Conservation (phyloP, 2,113 vertebrate species). For the Beaufortia kweichowensis region DNA sequence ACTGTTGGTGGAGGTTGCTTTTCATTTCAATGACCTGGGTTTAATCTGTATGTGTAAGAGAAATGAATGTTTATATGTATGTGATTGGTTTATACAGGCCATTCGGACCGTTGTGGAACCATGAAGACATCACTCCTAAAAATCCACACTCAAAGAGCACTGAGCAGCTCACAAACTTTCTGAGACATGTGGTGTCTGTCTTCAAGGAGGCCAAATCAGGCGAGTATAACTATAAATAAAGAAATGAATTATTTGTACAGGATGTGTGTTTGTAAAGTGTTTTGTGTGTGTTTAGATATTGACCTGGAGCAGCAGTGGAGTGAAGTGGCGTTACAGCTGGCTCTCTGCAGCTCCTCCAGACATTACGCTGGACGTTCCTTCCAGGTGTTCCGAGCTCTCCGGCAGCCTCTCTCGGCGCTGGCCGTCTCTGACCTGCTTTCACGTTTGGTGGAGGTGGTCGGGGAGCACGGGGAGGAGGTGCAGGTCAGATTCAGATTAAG, state of each 20-base stretch:
- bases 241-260: neutral
- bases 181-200: constrained; percentile 91
- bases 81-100: constrained; percentile 36
- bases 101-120: constrained; percentile 91
- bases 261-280: neutral
- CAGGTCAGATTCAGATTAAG: constrained; percentile 64
- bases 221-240: neutral
- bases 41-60: neutral
- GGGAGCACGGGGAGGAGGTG: constrained; percentile 85
- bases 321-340: constrained; percentile 93
- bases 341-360: constrained; percentile 93
- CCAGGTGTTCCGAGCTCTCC: constrained; percentile 93
- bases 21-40: neutral
- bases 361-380: constrained; percentile 96
- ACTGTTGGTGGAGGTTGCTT: neutral
- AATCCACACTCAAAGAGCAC: constrained; percentile 94
- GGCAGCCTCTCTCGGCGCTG: constrained; percentile 91
- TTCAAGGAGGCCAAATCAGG: constrained; percentile 97
- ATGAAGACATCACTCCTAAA: constrained; percentile 97
- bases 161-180: constrained; percentile 93
- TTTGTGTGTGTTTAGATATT: constrained; percentile 24
- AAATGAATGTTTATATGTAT: neutral
- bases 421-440: constrained; percentile 90
- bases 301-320: constrained; percentile 91
- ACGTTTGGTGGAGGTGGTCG: constrained; percentile 87